These are phyloP conservation scores for Felis chaus DNA, from an alignment of 2,113 vertebrate genomes.

Conservation along the genomic window DNA sequence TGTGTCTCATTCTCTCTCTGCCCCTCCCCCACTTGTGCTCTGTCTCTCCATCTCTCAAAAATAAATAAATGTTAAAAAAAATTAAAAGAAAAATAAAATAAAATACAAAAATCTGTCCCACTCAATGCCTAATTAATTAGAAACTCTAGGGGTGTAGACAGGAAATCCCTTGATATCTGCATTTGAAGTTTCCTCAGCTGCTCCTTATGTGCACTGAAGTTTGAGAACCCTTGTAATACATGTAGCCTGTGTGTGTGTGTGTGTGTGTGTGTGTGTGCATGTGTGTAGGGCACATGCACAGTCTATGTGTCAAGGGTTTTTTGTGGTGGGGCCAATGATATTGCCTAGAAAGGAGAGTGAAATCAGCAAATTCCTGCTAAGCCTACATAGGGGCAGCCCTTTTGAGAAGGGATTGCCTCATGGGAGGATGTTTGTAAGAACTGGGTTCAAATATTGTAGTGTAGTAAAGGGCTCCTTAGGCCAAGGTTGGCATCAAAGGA, in stretches of 20 bases:
- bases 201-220: background rate
- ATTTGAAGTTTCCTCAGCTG: background rate
- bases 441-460: background rate
- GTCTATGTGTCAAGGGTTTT: background rate
- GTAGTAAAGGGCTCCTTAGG: background rate
- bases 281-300: background rate
- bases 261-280: background rate
- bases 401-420: background rate
- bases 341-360: background rate
- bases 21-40: too few relatives aligned
- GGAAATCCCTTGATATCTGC: background rate
- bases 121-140: background rate
- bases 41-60: too few relatives aligned
- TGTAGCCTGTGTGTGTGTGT: background rate
- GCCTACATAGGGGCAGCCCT: background rate
- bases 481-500: background rate
- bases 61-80: too few relatives aligned
- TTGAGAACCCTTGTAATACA: background rate
- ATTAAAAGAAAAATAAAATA: background rate
- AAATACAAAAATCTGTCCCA: background rate
- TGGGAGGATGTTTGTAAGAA: background rate
- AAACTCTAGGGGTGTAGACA: background rate
- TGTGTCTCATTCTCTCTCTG: too few relatives aligned
- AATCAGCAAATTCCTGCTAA: background rate
- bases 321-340: background rate